phyloP scores from a whole-genome alignment of 2,797 vertebrate genomes.

The Tauraco hartlaubi region DNA sequence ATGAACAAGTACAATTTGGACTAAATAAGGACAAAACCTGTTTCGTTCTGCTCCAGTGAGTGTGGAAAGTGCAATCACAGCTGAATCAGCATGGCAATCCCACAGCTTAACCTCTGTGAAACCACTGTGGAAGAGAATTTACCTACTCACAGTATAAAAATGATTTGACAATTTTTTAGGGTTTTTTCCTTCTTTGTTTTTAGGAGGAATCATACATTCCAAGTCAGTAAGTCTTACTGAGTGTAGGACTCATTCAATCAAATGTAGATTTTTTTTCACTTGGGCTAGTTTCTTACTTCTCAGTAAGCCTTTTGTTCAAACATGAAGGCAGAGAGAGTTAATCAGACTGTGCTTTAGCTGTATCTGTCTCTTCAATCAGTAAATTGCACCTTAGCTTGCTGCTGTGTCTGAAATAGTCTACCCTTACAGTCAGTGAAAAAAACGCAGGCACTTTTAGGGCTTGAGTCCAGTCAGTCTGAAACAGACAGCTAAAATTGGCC shows the following conservation, averaged over 20 bases:
- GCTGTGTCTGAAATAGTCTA: background rate
- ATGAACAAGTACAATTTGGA: slow-evolving; percentile 22
- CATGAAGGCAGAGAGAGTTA: background rate
- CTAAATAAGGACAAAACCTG: slow-evolving; percentile 30
- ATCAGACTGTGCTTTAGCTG: background rate
- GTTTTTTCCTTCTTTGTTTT: background rate
- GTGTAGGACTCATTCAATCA: background rate
- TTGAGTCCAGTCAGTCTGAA: background rate
- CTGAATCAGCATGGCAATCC: slow-evolving; percentile 4
- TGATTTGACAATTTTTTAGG: fast-evolving
- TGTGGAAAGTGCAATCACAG: slow-evolving; percentile 42
- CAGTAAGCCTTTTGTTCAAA: background rate
- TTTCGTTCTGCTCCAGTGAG: slow-evolving; percentile 1
- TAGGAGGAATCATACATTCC: background rate
- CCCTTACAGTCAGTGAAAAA: background rate
- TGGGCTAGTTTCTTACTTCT: background rate
- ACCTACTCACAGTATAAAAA: background rate
- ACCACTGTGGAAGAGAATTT: background rate
- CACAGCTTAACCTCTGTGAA: background rate
- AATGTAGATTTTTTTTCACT: background rate
- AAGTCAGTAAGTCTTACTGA: background rate
- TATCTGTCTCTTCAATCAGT: slow-evolving; percentile 22
- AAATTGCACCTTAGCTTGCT: slow-evolving; percentile 14
- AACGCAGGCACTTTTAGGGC: background rate
- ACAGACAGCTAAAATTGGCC: background rate